phyloP scores from a whole-genome alignment of 2,888 invertebrate species.

The Pachymerium ferrugineum region DNA sequence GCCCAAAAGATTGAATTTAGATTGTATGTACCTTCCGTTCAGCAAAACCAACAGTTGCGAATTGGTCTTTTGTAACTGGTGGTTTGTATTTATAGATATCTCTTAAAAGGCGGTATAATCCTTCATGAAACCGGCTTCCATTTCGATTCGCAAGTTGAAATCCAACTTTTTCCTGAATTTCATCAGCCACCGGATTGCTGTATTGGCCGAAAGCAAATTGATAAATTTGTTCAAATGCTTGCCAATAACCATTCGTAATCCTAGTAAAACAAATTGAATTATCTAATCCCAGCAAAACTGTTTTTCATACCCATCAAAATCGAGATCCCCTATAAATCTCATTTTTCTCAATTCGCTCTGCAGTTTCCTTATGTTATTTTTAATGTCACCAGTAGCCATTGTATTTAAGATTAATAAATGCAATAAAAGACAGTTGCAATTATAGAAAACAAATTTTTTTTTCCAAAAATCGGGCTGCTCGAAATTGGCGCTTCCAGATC shows the following conservation, averaged over 20 bases:
- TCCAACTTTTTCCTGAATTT: slow-evolving; percentile 27
- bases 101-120: slow-evolving; percentile 28
- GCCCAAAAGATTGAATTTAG: neutral
- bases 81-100: slow-evolving; percentile 34
- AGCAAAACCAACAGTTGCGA: slow-evolving; percentile 29
- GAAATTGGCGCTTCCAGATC: neutral
- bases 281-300: neutral
- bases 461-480: neutral
- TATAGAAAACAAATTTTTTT: neutral
- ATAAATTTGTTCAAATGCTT: slow-evolving; percentile 19
- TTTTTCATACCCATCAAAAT: slow-evolving; percentile 28
- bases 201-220: neutral
- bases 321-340: slow-evolving; percentile 29
- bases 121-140: slow-evolving; percentile 26
- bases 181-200: slow-evolving; percentile 12
- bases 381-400: slow-evolving; percentile 32
- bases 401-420: neutral
- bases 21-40: slow-evolving; percentile 31
- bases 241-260: neutral
- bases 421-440: neutral
- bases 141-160: neutral
- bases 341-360: slow-evolving; percentile 29
- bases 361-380: slow-evolving; percentile 31
- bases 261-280: neutral
- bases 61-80: slow-evolving; percentile 31